A percentile compares a stretch with the other conserved stretches of the same genome.
Conservation (phyloP, 2,888 invertebrate genomes). For the Gnatocerus cornutus region DNA sequence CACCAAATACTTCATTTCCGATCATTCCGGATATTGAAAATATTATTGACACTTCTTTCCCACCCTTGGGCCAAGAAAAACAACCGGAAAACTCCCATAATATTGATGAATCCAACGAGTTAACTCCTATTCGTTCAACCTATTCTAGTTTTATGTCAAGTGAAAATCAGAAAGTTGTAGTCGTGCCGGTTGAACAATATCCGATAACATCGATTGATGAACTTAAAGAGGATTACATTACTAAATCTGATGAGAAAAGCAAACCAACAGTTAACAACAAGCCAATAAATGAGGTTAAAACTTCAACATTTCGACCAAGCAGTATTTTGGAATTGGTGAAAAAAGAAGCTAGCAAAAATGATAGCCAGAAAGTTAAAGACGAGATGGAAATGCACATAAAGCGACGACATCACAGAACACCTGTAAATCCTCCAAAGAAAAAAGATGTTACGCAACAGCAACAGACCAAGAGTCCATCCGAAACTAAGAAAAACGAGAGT, state of each 20-base stretch:
- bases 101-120: slow-evolving; percentile 2
- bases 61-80: neutral
- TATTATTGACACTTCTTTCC: slow-evolving; percentile 36
- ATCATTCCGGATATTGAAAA: slow-evolving; percentile 27
- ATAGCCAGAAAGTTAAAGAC: slow-evolving; percentile 19
- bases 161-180: slow-evolving; percentile 38
- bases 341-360: slow-evolving; percentile 16
- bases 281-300: neutral
- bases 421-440: slow-evolving; percentile 26
- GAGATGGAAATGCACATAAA: slow-evolving; percentile 22
- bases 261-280: neutral
- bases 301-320: neutral
- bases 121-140: neutral
- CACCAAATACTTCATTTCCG: slow-evolving; percentile 20
- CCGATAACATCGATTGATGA: slow-evolving; percentile 9
- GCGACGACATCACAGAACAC: slow-evolving; percentile 31
- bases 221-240: slow-evolving; percentile 19
- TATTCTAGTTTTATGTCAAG: slow-evolving; percentile 22
- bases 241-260: neutral
- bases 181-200: slow-evolving; percentile 33
- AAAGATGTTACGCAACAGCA: slow-evolving; percentile 14
- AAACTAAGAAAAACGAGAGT: slow-evolving; percentile 13
- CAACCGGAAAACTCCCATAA: slow-evolving; percentile 8
- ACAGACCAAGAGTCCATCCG: neutral
- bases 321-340: slow-evolving; percentile 8